Conservation (phyloP, 2,797 vertebrate species). For the Poeciliopsis turneri region DNA sequence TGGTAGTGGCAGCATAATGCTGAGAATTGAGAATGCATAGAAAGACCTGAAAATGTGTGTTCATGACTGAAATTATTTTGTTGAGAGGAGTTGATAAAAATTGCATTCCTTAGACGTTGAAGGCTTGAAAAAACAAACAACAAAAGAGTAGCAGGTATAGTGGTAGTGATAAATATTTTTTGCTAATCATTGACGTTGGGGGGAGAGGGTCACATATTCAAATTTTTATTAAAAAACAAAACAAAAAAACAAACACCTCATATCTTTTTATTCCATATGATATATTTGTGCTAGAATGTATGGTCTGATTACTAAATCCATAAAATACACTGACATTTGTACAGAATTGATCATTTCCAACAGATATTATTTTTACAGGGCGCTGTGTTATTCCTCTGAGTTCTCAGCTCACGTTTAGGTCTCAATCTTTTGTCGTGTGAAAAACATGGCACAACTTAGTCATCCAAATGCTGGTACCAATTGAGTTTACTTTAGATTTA, state of each 20-base stretch:
- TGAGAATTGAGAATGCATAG: background rate
- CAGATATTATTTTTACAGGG: background rate
- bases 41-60: too few species aligned
- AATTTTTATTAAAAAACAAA: background rate
- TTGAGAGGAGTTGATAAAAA: background rate
- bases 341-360: background rate
- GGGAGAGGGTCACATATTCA: background rate
- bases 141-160: background rate
- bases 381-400: background rate
- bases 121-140: background rate
- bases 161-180: background rate
- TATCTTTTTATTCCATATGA: background rate
- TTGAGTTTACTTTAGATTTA: background rate
- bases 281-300: background rate
- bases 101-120: background rate
- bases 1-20: background rate
- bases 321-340: background rate
- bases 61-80: background rate
- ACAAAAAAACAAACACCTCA: background rate
- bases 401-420: background rate
- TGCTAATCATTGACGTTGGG: too few species aligned
- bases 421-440: background rate
- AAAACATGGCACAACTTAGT: background rate
- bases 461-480: background rate
- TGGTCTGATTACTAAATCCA: background rate